Percentiles rank a stretch among this genome's conserved stretches.
phyloP scores from a whole-genome alignment of 92 coral and sea anemone species.

The Epizoanthus illoricatus region DNA sequence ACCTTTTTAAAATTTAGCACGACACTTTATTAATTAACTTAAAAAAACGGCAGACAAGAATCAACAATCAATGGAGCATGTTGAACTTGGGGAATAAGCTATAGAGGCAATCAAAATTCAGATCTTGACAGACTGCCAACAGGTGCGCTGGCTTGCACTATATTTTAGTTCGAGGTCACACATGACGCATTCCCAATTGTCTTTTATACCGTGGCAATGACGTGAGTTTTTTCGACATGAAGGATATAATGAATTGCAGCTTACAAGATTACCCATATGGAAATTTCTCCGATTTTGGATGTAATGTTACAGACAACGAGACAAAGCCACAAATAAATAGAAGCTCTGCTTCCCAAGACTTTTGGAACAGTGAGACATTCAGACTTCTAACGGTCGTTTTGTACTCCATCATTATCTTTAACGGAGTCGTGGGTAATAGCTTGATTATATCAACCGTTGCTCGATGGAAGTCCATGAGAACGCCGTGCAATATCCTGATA shows the following conservation, averaged over 20 bases:
- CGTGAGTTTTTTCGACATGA: not conserved
- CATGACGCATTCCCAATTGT: not conserved
- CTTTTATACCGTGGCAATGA: not conserved
- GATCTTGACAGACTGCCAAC: not conserved
- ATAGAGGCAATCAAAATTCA: not conserved
- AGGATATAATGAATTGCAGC: slow-evolving; percentile 4
- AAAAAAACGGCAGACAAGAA: not conserved
- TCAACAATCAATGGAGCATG: not conserved
- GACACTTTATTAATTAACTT: too few relatives aligned
- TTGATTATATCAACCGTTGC: slow-evolving; percentile 44
- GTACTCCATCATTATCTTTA: slow-evolving; percentile 41
- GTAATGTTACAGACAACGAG: slow-evolving; percentile 5
- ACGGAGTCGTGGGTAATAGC: slow-evolving; percentile 59
- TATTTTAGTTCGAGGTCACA: not conserved
- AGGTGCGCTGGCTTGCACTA: not conserved
- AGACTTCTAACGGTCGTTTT: slow-evolving; percentile 13
- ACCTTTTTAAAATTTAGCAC: too few relatives aligned
- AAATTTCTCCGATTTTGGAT: not conserved
- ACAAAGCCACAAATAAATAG: not conserved
- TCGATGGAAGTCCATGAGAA: slow-evolving; percentile 61
- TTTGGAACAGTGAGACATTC: not conserved
- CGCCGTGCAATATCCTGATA: slow-evolving; percentile 59
- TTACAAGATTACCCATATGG: not conserved
- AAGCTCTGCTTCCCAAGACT: not conserved
- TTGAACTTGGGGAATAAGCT: not conserved